Evolutionary conservation across 2,888 invertebrate genomes (phyloP), one percentile per base, ranked within the genome.

Genomic region (Yponomeuta plumbellus): DNA sequence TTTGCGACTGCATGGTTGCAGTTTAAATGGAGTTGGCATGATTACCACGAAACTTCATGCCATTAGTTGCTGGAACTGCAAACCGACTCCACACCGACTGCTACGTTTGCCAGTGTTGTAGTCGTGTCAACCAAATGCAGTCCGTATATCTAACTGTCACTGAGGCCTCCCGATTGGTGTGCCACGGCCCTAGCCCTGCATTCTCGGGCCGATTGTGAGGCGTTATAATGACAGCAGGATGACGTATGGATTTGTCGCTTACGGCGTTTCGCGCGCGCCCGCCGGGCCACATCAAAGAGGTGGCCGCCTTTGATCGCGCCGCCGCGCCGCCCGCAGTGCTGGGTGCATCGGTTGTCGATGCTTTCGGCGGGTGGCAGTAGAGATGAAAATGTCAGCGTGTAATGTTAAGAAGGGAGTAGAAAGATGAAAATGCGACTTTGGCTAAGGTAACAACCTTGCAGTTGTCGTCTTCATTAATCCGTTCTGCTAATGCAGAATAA

Each of bases 191-290:
- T 52, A 52, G 17, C 44, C 44, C 44, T 17, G 17, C 44, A 52
- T 52, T 52, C 44, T 17, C 44, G 5, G 61, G n/a, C 77, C 85
- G 87, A 87, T 88, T 88, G 90, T 88, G 77, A 88, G 87, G 89
- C 89, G 89, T 89, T 88, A 89, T 91, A 91, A 90, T 90, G 91
- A 90, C 91, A 90, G 89, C 79, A 83, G 88, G 85, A 91, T 91
- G 91, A 91, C 91, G 91, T 90, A 90, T 90, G 91, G 89, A 88
- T 87, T 89, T 87, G 91, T 87, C 91, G 91, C 91, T 91, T 91
- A 90, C 84, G 91, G 91, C 91, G 83, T 90, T 90, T 79, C 85
- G 89, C 90, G 87, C 90, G 90, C 86, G 90, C 90, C 90, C 80
- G 34, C 34, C 78, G 90, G 90, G 90, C 89, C 86, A 84, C 88